Conservation (phyloP, 2,797 vertebrate genomes). For the Leptodactylus fallax region DNA sequence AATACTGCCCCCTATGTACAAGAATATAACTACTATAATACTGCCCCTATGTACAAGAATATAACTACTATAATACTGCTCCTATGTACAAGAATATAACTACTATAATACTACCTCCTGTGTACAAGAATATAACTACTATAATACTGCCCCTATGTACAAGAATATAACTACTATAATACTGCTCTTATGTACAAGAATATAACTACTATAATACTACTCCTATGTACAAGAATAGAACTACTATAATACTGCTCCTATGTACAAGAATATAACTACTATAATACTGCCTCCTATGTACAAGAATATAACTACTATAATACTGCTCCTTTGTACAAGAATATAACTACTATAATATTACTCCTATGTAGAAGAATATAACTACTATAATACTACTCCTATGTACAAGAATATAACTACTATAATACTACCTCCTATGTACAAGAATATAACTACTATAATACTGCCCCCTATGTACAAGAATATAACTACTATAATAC, state of each 20-base stretch:
- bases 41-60: not conserved
- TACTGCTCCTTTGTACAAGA: not conserved
- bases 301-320: slow-evolving; percentile 6
- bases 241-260: not conserved
- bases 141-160: not conserved
- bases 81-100: not conserved
- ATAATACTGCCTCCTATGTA: not conserved
- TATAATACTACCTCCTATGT: too few species aligned
- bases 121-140: not conserved
- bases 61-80: not conserved
- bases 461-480: too few species aligned
- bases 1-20: not conserved
- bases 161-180: not conserved
- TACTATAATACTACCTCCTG: not conserved
- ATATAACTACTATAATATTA: too few species aligned
- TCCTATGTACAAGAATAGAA: not conserved
- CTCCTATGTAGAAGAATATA: not conserved
- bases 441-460: too few species aligned
- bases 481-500: too few species aligned
- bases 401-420: not conserved
- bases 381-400: not conserved
- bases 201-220: not conserved
- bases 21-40: slow-evolving; percentile 6
- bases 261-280: not conserved
- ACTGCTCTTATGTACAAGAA: not conserved